Base-by-base conservation (phyloP, 2,113 vertebrate species). In the Panthera tigris region DNA sequence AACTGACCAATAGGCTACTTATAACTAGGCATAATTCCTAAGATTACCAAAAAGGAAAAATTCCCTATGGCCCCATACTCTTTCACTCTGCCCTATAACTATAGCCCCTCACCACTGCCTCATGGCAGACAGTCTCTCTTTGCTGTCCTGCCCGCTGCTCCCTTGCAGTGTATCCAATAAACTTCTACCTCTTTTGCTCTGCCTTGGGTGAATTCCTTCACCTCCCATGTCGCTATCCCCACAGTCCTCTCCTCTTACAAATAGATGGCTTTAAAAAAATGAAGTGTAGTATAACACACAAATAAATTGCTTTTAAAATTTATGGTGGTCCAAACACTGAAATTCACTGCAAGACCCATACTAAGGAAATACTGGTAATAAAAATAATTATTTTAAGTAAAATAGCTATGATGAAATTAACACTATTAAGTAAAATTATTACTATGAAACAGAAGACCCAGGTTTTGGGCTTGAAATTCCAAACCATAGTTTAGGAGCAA, bases 251-350 rank as follows among this genome's bases (percentile, higher is more conserved):
- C 36, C 39, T 93, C 14, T 91, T 76, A 84, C 2, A 52, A 87
- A 48, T 84, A 93, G 57, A 29, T 89, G 78, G 45, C 39, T 96
- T 97, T 88, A 14, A 84, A 91, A 96, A 66, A 78, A 78, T 78
- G 7, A 78, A 48, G 27, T 48, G 5, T 31, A 48, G 41, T 78
- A 45, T 78, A 78, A 78, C 15, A 45, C 4, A 73, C 27, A 45
- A 84, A 48, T 84, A 95, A 57, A 23, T 89, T 85, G 29, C 29
- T 96, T 97, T 94, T 25, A 80, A 96, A 96, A 71, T 76, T 14
- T 6, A 45, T 85, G 66, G 25, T 66, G 33, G 31, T 52, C 71
- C 63, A 78, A 96, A 78, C 19, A 95, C 55, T 73, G 19, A 69
- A 88, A 74, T 84, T 88, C 13, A 69, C 50, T 85, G 0, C 3